A percentile compares a stretch with the other conserved stretches of the same genome.
phyloP scores from a whole-genome alignment of 2,888 invertebrate genomes.

The Hipparchia semele region DNA sequence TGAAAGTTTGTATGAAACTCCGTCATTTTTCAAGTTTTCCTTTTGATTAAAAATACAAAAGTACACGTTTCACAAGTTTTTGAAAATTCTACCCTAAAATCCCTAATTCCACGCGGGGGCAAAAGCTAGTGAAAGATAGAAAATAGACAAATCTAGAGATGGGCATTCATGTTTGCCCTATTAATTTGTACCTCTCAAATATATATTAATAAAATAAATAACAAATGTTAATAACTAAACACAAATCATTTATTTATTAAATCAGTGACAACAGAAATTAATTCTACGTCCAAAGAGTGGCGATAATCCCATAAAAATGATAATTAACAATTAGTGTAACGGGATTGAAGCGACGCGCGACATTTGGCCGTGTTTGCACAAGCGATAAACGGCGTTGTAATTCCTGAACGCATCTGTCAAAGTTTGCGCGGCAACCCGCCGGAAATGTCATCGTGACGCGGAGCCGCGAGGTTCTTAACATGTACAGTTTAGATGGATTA shows the following conservation, averaged over 20 bases:
- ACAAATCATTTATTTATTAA: neutral
- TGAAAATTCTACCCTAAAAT: too few relatives aligned
- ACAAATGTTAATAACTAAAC: too few relatives aligned
- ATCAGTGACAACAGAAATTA: constrained; percentile 8
- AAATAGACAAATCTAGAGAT: too few relatives aligned
- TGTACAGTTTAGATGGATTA: constrained; percentile 5
- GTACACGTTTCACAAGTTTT: too few relatives aligned
- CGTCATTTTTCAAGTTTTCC: too few relatives aligned
- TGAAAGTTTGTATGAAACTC: too few relatives aligned
- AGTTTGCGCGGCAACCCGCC: constrained; percentile 21
- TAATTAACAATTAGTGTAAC: constrained; percentile 75
- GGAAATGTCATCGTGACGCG: constrained; percentile 12
- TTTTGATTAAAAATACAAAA: too few relatives aligned
- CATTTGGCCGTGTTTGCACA: constrained; percentile 78
- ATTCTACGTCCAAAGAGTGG: constrained; percentile 34
- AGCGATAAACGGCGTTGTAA: constrained; percentile 61
- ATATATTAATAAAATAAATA: too few relatives aligned
- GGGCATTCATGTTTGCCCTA: neutral
- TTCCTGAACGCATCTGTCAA: constrained; percentile 67
- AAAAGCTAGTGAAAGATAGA: too few relatives aligned
- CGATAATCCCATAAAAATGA: constrained; percentile 74
- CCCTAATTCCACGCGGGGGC: too few relatives aligned
- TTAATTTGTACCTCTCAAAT: too few relatives aligned
- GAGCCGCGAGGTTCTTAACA: constrained; percentile 13
- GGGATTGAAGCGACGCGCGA: constrained; percentile 64